These are phyloP conservation scores for Callimico goeldii DNA, from an alignment of 2,797 vertebrate genomes.

Conservation along the genomic window DNA sequence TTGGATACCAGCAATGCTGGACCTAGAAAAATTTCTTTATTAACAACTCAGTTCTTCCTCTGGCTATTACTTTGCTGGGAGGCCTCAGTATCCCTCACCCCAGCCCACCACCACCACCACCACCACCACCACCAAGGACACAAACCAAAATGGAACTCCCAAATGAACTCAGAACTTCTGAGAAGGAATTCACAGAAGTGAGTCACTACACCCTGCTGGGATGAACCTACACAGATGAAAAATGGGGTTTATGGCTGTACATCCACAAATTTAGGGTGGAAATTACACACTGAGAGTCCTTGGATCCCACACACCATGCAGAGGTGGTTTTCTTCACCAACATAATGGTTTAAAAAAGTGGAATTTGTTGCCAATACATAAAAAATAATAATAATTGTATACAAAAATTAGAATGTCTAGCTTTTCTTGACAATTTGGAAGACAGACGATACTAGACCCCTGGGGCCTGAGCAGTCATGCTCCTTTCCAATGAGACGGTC, in stretches of 20 bases:
- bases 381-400: not conserved
- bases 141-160: not conserved
- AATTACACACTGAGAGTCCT: not conserved
- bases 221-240: not conserved
- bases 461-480: rapidly evolving
- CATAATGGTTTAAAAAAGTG: not conserved
- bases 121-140: not conserved
- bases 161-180: not conserved
- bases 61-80: not conserved
- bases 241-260: not conserved
- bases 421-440: not conserved
- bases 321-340: not conserved
- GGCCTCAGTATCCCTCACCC: not conserved
- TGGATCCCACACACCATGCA: too few relatives aligned
- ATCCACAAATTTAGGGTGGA: not conserved
- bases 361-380: not conserved
- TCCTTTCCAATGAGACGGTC: not conserved
- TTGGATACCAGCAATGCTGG: not conserved
- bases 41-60: not conserved
- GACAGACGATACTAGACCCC: not conserved
- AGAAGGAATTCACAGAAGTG: not conserved
- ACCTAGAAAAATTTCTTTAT: not conserved
- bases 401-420: not conserved
- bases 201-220: too few relatives aligned
- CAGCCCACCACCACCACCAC: not conserved